Conservation (phyloP, 2,797 vertebrate species). For the Eulemur coronatus region DNA sequence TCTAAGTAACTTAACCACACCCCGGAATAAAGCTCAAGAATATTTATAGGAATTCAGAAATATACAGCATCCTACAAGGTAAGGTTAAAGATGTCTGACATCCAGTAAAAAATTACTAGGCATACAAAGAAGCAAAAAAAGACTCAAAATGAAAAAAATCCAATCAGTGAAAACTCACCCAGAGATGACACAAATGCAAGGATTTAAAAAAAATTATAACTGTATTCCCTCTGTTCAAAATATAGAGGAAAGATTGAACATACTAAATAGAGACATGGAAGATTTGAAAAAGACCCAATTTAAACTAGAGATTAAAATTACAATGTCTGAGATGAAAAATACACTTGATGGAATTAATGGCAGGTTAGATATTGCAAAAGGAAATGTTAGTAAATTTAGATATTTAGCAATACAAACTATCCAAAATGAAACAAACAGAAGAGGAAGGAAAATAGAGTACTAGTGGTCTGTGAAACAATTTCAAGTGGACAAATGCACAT, state of each 20-base stretch:
- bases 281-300: background rate
- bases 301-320: no score
- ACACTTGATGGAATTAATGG: no score
- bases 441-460: background rate
- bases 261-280: background rate
- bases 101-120: background rate
- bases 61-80: background rate
- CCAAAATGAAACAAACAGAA: slow-evolving; percentile 6
- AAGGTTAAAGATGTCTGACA: background rate
- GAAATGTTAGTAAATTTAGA: background rate
- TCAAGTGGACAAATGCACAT: background rate
- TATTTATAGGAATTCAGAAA: background rate
- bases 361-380: background rate
- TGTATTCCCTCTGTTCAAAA: background rate
- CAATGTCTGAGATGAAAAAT: no score
- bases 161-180: background rate
- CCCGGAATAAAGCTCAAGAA: background rate
- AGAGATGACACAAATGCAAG: background rate
- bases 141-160: background rate
- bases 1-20: background rate
- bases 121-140: background rate
- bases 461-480: slow-evolving; percentile 12
- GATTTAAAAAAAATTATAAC: background rate
- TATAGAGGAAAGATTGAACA: background rate
- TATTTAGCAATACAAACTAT: background rate